Conservation (phyloP, 2,888 invertebrate genomes). For the Parascotia fuliginaria region DNA sequence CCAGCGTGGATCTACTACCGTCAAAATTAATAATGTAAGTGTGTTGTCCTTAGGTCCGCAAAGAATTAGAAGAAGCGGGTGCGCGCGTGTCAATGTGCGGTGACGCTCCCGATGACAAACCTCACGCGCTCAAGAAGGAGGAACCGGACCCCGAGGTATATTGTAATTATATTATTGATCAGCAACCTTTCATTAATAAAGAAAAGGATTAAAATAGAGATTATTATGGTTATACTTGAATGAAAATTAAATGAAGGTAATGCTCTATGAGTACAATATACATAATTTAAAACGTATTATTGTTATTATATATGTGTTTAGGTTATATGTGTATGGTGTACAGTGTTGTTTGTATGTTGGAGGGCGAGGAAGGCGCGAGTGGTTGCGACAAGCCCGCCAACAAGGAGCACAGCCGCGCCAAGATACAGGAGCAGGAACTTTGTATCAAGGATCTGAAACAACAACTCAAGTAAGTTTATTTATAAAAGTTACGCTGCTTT, state of each 20-base stretch:
- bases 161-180: no score
- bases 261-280: no score
- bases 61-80: constrained; percentile 72
- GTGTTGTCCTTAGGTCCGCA: constrained; percentile 64
- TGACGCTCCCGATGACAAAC: constrained; percentile 82
- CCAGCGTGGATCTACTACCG: no score
- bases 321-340: no score
- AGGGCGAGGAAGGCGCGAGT: constrained; percentile 70
- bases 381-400: constrained; percentile 89
- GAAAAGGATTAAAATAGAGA: no score
- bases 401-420: constrained; percentile 73
- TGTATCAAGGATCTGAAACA: constrained; percentile 94
- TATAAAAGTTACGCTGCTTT: background rate
- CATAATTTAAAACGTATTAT: no score
- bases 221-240: no score
- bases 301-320: no score
- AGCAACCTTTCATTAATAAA: no score
- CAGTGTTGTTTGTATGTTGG: constrained; percentile 64
- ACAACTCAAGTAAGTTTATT: constrained; percentile 91
- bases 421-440: constrained; percentile 87
- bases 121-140: constrained; percentile 82
- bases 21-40: background rate
- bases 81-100: constrained; percentile 43
- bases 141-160: constrained; percentile 80
- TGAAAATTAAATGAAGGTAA: no score